A percentile compares a stretch with the other conserved stretches of the same genome.
Evolutionary conservation across 2,113 vertebrate genomes (phyloP).

Genomic region (Turdus rufiventris): DNA sequence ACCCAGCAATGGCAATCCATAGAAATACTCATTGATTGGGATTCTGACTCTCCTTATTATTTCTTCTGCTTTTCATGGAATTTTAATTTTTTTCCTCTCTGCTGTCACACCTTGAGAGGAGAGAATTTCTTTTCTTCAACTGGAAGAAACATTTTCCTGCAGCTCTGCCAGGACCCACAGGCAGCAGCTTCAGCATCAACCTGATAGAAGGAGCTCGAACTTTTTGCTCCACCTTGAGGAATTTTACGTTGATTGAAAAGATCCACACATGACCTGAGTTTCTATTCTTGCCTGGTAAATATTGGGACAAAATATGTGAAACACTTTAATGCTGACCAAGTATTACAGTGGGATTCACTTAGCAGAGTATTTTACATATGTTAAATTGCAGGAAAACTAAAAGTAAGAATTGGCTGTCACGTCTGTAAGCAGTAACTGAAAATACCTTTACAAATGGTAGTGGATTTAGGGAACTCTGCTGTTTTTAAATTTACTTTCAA

Average conservation of each 20-base stretch:
- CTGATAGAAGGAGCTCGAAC: not conserved
- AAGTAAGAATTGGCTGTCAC: not conserved
- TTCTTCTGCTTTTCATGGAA: not conserved
- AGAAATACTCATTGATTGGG: not conserved
- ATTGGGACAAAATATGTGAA: not conserved
- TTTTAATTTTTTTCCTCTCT: not conserved
- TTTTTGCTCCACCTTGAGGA: not conserved
- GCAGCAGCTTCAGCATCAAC: not conserved
- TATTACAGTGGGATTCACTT: not conserved
- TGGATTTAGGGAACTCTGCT: not conserved
- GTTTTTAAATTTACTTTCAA: conserved; percentile 37
- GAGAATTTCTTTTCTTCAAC: not conserved
- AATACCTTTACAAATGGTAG: not conserved
- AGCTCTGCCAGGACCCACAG: not conserved
- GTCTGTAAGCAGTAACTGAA: not conserved
- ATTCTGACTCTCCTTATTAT: not conserved
- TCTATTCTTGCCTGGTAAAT: not conserved
- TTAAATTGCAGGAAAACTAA: not conserved
- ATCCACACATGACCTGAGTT: not conserved
- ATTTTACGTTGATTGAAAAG: not conserved
- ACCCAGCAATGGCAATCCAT: not conserved
- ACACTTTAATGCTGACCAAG: not conserved
- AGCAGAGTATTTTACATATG: not conserved
- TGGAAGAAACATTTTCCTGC: not conserved
- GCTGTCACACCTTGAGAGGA: not conserved